phyloP scores from a whole-genome alignment of 37 sponge, comb jelly and placozoan genomes.

The Petrosia ficiformis region DNA sequence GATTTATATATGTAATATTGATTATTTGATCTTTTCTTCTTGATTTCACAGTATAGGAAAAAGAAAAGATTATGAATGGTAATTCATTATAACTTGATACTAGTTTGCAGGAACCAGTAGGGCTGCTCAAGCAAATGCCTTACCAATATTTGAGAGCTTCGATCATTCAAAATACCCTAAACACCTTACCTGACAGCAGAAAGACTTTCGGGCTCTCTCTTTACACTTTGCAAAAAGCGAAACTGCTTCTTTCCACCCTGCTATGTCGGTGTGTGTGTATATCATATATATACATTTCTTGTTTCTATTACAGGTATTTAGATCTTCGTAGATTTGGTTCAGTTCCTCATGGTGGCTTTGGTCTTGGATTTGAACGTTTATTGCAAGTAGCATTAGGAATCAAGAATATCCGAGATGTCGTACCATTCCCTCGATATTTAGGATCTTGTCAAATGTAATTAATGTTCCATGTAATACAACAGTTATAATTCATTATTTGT shows the following conservation, averaged over 20 bases:
- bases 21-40: not conserved
- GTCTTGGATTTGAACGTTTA: constrained; percentile 89
- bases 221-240: no score
- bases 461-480: no score
- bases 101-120: no score
- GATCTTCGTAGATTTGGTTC: constrained; percentile 86
- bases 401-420: constrained; percentile 79
- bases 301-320: constrained; percentile 64
- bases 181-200: no score
- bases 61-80: not conserved
- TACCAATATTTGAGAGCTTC: no score
- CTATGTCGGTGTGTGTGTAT: no score
- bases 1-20: no score
- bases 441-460: constrained; percentile 75
- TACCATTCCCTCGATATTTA: constrained; percentile 82
- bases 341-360: constrained; percentile 92
- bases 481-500: no score
- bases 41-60: not conserved
- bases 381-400: constrained; percentile 72
- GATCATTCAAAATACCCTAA: no score
- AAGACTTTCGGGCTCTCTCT: no score
- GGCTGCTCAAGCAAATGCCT: no score
- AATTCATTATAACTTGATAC: not conserved
- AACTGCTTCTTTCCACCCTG: no score
- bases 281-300: not conserved